Evolutionary conservation across 2,797 vertebrate genomes (phyloP).

Genomic region (Brachyrhaphis roseni): DNA sequence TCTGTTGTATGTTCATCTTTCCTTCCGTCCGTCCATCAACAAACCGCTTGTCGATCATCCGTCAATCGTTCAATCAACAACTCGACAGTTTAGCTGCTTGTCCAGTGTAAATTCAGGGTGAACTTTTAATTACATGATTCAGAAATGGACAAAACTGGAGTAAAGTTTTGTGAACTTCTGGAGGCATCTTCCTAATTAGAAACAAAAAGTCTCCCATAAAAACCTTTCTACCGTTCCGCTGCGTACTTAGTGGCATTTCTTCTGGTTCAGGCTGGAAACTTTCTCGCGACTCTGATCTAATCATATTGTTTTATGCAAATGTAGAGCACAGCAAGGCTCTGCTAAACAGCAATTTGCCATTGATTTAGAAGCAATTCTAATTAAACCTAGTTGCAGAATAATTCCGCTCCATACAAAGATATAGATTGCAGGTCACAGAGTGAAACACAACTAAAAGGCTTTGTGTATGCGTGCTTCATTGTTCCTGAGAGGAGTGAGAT

Average conservation of each 20-base stretch:
- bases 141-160: neutral
- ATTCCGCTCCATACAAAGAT: constrained; percentile 41
- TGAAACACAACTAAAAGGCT: constrained; percentile 38
- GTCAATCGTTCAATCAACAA: neutral
- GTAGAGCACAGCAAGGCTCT: constrained; percentile 24
- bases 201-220: constrained; percentile 1
- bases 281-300: constrained; percentile 15
- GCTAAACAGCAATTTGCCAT: constrained; percentile 43
- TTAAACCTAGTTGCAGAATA: constrained; percentile 43
- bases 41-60: neutral
- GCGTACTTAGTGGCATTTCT: neutral
- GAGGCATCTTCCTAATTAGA: constrained; percentile 18
- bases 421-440: constrained; percentile 44
- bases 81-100: neutral
- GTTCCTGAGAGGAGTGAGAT: constrained; percentile 56
- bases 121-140: neutral
- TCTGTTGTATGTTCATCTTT: neutral
- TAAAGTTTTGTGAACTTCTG: constrained; percentile 12
- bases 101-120: neutral
- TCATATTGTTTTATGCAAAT: constrained; percentile 45
- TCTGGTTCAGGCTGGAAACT: constrained; percentile 13
- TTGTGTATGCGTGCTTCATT: constrained; percentile 45
- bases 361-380: constrained; percentile 41
- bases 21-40: neutral
- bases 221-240: constrained; percentile 4